Conservation (phyloP, 2,113 vertebrate genomes). For the Gambusia holbrooki region DNA sequence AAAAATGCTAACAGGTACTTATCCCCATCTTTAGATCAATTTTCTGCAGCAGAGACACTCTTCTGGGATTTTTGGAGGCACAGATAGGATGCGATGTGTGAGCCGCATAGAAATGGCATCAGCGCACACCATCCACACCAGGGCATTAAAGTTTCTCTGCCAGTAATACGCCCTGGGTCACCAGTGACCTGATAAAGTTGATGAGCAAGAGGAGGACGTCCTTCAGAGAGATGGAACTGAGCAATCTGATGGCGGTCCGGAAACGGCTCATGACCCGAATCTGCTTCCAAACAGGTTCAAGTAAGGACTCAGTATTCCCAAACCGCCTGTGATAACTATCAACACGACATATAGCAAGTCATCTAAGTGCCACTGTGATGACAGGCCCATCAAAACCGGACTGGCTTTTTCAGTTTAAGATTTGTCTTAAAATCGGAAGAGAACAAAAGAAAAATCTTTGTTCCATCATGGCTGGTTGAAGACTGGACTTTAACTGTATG, state of each 20-base stretch:
- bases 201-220: background rate
- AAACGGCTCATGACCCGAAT: background rate
- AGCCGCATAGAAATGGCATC: background rate
- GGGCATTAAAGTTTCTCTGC: background rate
- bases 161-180: background rate
- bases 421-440: no score
- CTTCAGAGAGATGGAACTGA: background rate
- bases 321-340: no score
- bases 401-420: no score
- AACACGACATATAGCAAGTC: no score
- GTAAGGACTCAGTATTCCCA: no score
- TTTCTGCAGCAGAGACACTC: background rate
- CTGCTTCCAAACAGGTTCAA: background rate
- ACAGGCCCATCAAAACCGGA: no score
- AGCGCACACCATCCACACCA: background rate
- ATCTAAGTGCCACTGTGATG: no score
- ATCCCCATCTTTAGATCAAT: background rate
- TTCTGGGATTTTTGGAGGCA: background rate
- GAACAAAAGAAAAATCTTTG: no score
- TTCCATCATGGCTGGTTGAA: no score
- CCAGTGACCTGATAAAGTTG: conserved; percentile 1
- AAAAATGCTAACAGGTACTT: background rate
- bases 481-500: no score
- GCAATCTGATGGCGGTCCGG: background rate
- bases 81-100: background rate